These are phyloP conservation scores for Crotalus horridus DNA, from an alignment of 2,113 vertebrate genomes.

Conservation along the genomic window DNA sequence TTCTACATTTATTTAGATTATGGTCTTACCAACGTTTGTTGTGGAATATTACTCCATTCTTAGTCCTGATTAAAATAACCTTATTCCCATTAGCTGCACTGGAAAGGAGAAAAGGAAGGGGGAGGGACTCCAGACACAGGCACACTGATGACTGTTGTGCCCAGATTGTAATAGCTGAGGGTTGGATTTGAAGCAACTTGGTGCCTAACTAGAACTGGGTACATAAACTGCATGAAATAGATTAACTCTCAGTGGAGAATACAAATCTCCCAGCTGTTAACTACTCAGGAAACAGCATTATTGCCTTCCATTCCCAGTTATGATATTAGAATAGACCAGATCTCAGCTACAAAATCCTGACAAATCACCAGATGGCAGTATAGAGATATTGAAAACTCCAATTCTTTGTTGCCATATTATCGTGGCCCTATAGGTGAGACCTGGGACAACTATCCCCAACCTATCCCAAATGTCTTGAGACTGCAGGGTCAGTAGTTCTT, in stretches of 20 bases:
- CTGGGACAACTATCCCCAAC: not conserved
- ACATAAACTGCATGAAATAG: not conserved
- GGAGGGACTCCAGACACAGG: not conserved
- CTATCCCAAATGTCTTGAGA: not conserved
- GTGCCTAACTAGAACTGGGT: not conserved
- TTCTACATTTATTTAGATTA: not conserved
- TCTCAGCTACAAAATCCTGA: not conserved
- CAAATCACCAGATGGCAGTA: not conserved
- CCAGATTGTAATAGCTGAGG: not conserved
- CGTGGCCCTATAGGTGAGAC: not conserved
- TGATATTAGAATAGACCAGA: not conserved
- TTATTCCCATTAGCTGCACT: not conserved
- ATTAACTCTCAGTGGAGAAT: not conserved
- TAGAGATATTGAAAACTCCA: not conserved
- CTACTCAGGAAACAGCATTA: not conserved
- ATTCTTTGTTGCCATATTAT: not conserved
- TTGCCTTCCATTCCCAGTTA: not conserved
- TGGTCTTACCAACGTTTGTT: not conserved
- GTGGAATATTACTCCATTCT: not conserved
- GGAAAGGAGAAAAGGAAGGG: not conserved
- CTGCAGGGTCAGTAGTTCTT: not conserved
- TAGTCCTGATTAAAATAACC: not conserved
- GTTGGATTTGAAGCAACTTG: not conserved
- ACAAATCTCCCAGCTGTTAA: not conserved
- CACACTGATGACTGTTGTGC: not conserved